phyloP scores from a whole-genome alignment of 2,888 invertebrate genomes.

The Caprella mutica region DNA sequence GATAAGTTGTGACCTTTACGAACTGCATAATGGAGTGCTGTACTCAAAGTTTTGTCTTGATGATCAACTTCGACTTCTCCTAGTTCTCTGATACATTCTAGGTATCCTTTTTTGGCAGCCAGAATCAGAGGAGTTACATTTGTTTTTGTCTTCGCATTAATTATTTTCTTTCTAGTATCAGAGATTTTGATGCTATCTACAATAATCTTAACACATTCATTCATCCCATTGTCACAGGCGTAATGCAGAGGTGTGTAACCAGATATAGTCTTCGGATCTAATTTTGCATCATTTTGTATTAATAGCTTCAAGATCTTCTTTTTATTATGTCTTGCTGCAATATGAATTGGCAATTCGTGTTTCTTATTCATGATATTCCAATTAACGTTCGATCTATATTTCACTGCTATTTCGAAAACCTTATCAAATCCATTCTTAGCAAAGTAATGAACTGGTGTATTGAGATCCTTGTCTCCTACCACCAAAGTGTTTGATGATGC shows the following conservation, averaged over 20 bases:
- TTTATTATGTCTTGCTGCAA: background rate
- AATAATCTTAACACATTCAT: background rate
- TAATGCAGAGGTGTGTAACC: background rate
- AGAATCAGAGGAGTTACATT: background rate
- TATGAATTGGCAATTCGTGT: background rate
- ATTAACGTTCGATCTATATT: background rate
- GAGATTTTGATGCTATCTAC: no score
- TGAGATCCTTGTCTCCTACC: background rate
- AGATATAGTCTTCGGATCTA: background rate
- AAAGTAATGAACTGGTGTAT: background rate
- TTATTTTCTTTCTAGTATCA: no score
- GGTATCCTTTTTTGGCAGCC: background rate
- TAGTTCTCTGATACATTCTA: background rate
- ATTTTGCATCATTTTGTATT: background rate
- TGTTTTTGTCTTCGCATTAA: background rate
- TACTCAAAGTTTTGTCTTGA: slow-evolving; percentile 5
- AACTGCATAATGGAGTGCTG: slow-evolving; percentile 22
- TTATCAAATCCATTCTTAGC: background rate
- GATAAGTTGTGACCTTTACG: slow-evolving; percentile 3
- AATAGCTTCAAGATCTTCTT: background rate
- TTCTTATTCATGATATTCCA: background rate
- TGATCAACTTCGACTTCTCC: background rate
- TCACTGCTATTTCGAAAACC: background rate
- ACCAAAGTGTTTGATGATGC: background rate
- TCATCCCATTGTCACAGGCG: background rate